Evolutionary conservation across 2,113 vertebrate genomes (phyloP).

Genomic region (Cinclus mexicanus): DNA sequence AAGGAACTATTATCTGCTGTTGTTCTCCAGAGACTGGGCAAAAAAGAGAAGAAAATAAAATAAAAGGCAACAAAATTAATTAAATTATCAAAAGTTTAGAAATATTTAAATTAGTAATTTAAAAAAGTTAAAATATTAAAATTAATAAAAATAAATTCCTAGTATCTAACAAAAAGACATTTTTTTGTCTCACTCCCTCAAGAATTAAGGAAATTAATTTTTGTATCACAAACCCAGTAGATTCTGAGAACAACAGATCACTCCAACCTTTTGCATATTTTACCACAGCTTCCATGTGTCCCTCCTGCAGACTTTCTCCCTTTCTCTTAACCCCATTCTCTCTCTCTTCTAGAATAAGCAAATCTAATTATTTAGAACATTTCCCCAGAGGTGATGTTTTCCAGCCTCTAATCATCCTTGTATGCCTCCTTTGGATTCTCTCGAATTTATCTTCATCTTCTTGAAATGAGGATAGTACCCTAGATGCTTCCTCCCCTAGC

Average conservation of each 20-base stretch:
- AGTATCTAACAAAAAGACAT: not conserved
- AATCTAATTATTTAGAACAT: conserved; percentile 48
- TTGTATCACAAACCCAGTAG: not conserved
- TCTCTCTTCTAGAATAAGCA: conserved; percentile 2
- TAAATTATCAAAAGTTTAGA: not conserved
- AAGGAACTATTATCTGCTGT: not conserved
- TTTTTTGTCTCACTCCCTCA: not conserved
- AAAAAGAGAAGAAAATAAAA: not conserved
- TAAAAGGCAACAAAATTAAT: not conserved
- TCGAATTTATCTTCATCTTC: conserved; percentile 42
- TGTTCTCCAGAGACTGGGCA: not conserved
- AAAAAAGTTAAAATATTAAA: not conserved
- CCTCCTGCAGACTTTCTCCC: not conserved
- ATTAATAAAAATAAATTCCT: not conserved
- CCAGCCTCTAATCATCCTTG: conserved; percentile 4
- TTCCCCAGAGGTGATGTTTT: conserved; percentile 35
- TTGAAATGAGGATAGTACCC: conserved; percentile 14
- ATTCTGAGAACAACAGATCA: not conserved
- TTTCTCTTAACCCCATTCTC: not conserved
- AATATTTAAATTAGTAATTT: not conserved
- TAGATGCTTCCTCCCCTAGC: not conserved
- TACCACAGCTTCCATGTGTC: not conserved
- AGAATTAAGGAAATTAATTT: not conserved
- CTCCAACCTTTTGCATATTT: not conserved
- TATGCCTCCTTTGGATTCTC: not conserved